phyloP scores from a whole-genome alignment of 2,888 invertebrate species.

The Drosophila flavopinicola region DNA sequence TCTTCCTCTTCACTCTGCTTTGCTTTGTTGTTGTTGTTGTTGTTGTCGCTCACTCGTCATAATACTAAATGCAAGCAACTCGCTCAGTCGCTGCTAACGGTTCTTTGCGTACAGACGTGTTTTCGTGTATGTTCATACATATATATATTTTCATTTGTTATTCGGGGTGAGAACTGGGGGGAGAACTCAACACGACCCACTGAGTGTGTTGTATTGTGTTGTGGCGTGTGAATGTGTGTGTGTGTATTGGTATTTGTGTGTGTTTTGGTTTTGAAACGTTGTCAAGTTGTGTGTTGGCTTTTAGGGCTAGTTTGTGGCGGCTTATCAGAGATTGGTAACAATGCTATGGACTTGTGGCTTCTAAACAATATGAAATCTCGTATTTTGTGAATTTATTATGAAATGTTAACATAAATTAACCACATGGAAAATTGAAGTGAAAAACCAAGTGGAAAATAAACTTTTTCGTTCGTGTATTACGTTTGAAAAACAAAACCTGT shows the following conservation, averaged over 20 bases:
- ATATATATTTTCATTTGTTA: slow-evolving; percentile 19
- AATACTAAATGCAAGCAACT: slow-evolving; percentile 47
- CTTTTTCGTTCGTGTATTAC: not conserved
- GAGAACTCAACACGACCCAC: slow-evolving; percentile 25
- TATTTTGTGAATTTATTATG: slow-evolving; percentile 17
- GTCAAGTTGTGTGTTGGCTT: slow-evolving; percentile 54
- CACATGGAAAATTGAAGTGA: slow-evolving; percentile 16
- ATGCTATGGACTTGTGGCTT: slow-evolving; percentile 40
- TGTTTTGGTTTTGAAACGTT: slow-evolving; percentile 64
- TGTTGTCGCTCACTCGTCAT: slow-evolving; percentile 47
- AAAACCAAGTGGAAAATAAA: slow-evolving; percentile 13
- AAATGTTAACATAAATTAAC: slow-evolving; percentile 24
- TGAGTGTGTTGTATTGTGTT: slow-evolving; percentile 11
- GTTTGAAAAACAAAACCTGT: slow-evolving; percentile 14
- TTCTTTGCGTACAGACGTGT: slow-evolving; percentile 84
- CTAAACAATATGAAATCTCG: slow-evolving; percentile 27
- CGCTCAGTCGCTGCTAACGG: slow-evolving; percentile 83
- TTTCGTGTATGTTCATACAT: slow-evolving; percentile 33
- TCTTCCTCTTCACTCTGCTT: slow-evolving; percentile 31
- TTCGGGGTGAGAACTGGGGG: slow-evolving; percentile 3
- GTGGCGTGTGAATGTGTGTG: slow-evolving; percentile 4
- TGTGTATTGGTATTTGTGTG: slow-evolving; percentile 59
- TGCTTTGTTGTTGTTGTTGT: slow-evolving; percentile 33
- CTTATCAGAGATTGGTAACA: slow-evolving; percentile 74
- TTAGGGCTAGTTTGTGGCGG: slow-evolving; percentile 65